Percentiles rank a stretch among this genome's conserved stretches.
Evolutionary conservation across 1,140 invertebrate genomes (phyloP).

Genomic region (Pseudomyrmex pallidus): DNA sequence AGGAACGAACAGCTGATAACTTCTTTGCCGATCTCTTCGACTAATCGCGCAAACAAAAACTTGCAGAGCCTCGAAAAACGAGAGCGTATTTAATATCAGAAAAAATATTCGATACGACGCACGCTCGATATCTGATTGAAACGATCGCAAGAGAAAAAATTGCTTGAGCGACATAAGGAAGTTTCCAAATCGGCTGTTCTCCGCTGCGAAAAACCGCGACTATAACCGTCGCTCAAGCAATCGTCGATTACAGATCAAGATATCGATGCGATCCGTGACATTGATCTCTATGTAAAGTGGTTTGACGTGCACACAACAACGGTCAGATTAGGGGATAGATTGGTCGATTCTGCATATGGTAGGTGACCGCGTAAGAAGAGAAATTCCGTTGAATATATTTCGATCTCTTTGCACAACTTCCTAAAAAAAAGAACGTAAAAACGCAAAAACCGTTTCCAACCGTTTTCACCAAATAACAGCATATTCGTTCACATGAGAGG

Average conservation of each 20-base stretch:
- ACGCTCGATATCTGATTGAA: slow-evolving; percentile 53
- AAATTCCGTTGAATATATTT: slow-evolving; percentile 50
- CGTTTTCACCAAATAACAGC: background rate
- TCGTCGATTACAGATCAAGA: slow-evolving; percentile 71
- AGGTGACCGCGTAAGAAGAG: slow-evolving; percentile 14
- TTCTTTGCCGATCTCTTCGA: slow-evolving; percentile 43
- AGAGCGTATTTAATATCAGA: slow-evolving; percentile 61
- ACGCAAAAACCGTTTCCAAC: background rate
- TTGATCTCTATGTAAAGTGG: slow-evolving; percentile 61
- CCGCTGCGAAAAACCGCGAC: slow-evolving; percentile 49
- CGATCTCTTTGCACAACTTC: background rate
- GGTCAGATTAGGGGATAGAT: slow-evolving; percentile 76
- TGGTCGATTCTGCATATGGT: slow-evolving; percentile 69
- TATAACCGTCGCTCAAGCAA: slow-evolving; percentile 65
- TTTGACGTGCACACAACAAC: slow-evolving; percentile 45
- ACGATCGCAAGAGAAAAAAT: slow-evolving; percentile 61
- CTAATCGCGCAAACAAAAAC: slow-evolving; percentile 36
- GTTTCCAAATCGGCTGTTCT: slow-evolving; percentile 10
- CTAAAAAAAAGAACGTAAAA: slow-evolving; percentile 35
- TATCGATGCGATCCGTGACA: slow-evolving; percentile 68
- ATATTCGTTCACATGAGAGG: slow-evolving; percentile 5
- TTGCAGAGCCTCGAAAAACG: background rate
- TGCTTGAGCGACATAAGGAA: slow-evolving; percentile 49
- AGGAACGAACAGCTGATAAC: slow-evolving; percentile 34
- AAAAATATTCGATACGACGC: slow-evolving; percentile 48